Evolutionary conservation across 2,888 invertebrate species (phyloP).

Genomic region (Synanthedon andrenaeformis): DNA sequence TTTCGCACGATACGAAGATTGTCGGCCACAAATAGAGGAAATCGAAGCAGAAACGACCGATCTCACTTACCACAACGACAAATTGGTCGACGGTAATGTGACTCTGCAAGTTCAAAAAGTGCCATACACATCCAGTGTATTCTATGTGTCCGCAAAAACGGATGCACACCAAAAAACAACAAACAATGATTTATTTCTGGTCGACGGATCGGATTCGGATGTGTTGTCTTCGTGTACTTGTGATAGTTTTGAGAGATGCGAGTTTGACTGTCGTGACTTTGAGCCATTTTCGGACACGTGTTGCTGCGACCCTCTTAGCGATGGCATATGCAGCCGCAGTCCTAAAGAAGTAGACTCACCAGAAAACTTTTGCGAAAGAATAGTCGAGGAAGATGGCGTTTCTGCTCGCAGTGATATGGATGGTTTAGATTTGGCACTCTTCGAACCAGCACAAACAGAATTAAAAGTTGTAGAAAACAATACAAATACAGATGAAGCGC

Average conservation of each 20-base stretch:
- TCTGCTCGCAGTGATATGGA: conserved; percentile 73
- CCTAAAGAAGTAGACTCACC: conserved; percentile 63
- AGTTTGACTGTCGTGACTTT: conserved; percentile 69
- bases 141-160: conserved; percentile 48
- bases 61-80: conserved; percentile 22
- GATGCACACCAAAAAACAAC: conserved; percentile 36
- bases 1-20: conserved; percentile 61
- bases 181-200: conserved; percentile 40
- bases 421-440: conserved; percentile 74
- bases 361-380: conserved; percentile 51
- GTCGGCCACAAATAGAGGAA: conserved; percentile 44
- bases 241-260: conserved; percentile 68
- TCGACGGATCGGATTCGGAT: conserved; percentile 59
- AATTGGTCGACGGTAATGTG: conserved; percentile 26
- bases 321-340: conserved; percentile 61
- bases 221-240: conserved; percentile 68
- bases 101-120: conserved; percentile 55
- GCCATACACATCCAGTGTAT: conserved; percentile 57
- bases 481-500: conserved; percentile 19
- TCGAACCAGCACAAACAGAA: conserved; percentile 70
- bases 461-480: conserved; percentile 23
- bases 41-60: conserved; percentile 30
- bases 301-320: conserved; percentile 66
- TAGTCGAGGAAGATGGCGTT: conserved; percentile 49
- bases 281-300: conserved; percentile 74